A percentile compares a stretch with the other conserved stretches of the same genome.
phyloP scores from a whole-genome alignment of 2,113 vertebrate genomes.

The Notothenia coriiceps region DNA sequence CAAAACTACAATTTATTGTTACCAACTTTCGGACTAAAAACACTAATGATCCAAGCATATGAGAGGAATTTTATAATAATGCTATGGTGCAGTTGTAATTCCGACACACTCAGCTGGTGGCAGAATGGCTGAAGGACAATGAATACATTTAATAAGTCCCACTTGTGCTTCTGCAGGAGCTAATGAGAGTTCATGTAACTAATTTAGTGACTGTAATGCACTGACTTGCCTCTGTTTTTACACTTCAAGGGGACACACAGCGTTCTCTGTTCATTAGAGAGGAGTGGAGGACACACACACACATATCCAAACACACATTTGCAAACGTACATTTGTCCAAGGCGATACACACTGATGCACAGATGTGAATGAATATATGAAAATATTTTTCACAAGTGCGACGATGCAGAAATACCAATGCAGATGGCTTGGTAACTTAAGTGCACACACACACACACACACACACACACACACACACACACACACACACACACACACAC shows the following conservation, averaged over 20 bases:
- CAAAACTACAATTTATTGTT: no score
- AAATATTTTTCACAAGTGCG: slow-evolving; percentile 1
- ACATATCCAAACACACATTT: background rate
- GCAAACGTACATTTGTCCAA: background rate
- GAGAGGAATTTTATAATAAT: background rate
- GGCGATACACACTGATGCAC: background rate
- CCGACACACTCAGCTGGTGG: slow-evolving; percentile 6
- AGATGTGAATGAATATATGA: slow-evolving; percentile 19
- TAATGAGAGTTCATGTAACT: slow-evolving; percentile 33
- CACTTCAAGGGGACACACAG: background rate
- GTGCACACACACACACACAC: background rate
- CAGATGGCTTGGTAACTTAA: slow-evolving; percentile 27
- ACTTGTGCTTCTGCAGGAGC: slow-evolving; percentile 9
- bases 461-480: slow-evolving; percentile 21
- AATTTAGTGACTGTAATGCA: background rate
- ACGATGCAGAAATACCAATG: slow-evolving; percentile 1
- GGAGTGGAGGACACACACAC: background rate
- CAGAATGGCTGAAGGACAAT: background rate
- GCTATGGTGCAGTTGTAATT: background rate
- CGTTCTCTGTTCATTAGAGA: slow-evolving; percentile 20
- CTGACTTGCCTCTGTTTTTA: background rate
- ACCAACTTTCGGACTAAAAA: no score
- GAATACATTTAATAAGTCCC: background rate
- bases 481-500: slow-evolving; percentile 21
- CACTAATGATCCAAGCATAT: no score